These are phyloP conservation scores for Mizuhopecten yessoensis DNA, from an alignment of 1,140 invertebrate species.

Conservation along the genomic window DNA sequence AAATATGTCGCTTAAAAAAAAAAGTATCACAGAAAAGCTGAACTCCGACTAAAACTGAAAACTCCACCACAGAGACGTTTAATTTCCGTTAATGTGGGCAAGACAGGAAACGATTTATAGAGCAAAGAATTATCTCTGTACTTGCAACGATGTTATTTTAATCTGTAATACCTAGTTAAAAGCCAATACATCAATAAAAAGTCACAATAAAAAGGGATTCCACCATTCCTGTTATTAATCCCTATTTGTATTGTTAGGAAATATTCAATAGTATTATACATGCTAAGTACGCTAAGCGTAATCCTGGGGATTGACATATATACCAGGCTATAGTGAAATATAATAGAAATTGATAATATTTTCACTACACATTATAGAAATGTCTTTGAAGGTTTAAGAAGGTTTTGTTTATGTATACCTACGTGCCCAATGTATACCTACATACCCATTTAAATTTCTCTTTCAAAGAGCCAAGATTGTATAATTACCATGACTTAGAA, in stretches of 20 bases:
- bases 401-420: background rate
- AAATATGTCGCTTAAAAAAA: too few relatives aligned
- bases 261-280: slow-evolving; percentile 21
- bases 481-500: slow-evolving; percentile 15
- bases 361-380: background rate
- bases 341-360: background rate
- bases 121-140: too few relatives aligned
- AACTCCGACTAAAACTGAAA: too few relatives aligned
- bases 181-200: slow-evolving; percentile 1
- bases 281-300: background rate
- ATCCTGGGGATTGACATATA: background rate
- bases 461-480: background rate
- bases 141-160: background rate
- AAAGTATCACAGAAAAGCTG: too few relatives aligned
- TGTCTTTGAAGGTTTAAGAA: background rate
- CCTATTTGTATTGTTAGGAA: background rate
- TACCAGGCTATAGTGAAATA: background rate
- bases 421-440: background rate
- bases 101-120: too few relatives aligned
- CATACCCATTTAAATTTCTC: background rate
- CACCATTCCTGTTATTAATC: background rate
- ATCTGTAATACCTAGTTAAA: background rate
- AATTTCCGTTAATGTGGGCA: too few relatives aligned
- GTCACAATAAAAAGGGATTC: background rate
- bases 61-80: too few relatives aligned